phyloP scores from a whole-genome alignment of 2,113 vertebrate species.

The Eptesicus fuscus region DNA sequence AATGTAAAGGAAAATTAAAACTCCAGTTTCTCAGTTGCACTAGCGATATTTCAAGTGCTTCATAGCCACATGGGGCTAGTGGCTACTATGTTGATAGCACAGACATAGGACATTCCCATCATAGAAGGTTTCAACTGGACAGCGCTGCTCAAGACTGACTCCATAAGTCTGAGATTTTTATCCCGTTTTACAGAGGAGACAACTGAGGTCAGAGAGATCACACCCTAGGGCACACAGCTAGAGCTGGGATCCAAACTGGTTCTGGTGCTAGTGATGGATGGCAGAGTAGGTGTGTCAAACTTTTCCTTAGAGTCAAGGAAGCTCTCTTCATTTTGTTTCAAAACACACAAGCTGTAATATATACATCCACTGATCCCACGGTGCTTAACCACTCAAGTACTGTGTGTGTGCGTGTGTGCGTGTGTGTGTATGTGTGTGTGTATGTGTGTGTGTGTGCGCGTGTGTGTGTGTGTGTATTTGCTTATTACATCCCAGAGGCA shows the following conservation, averaged over 20 bases:
- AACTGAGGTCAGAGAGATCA: not conserved
- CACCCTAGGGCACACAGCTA: not conserved
- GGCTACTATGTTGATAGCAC: not conserved
- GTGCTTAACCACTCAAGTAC: not conserved
- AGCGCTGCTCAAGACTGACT: not conserved
- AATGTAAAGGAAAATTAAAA: not conserved
- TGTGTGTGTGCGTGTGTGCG: not conserved
- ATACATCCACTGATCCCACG: not conserved
- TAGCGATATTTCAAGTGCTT: not conserved
- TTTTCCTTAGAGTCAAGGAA: not conserved
- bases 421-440: too few species aligned
- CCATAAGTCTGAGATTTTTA: not conserved
- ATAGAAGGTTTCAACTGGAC: not conserved
- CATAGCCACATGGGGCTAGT: not conserved
- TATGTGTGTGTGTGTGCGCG: too few species aligned
- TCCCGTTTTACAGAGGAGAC: not conserved
- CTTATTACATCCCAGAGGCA: not conserved
- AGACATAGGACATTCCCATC: not conserved
- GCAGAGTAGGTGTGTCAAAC: not conserved
- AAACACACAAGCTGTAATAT: not conserved
- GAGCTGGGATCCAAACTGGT: not conserved
- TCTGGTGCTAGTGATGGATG: not conserved
- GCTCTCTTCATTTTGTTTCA: not conserved
- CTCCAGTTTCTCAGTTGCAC: too few species aligned
- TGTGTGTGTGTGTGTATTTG: not conserved